A percentile compares a stretch with the other conserved stretches of the same genome.
Evolutionary conservation across 2,797 vertebrate genomes (phyloP).

Genomic region (Adrianichthys oophorus): DNA sequence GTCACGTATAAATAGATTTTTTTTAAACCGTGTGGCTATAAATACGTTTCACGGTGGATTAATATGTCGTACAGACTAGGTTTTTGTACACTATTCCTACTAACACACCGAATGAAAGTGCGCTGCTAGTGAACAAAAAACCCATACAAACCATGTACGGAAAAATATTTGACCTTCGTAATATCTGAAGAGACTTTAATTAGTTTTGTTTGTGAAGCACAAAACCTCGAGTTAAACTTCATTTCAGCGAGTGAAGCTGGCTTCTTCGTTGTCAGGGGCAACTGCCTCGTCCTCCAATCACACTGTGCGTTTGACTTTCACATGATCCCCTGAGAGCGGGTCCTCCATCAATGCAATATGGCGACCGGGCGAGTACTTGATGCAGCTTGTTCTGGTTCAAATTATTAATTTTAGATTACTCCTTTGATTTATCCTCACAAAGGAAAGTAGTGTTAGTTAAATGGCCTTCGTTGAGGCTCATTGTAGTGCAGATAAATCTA

Average conservation of each 20-base stretch:
- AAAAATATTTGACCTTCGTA: too few relatives aligned
- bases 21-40: too few relatives aligned
- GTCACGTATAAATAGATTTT: too few relatives aligned
- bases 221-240: too few relatives aligned
- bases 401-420: background rate
- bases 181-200: too few relatives aligned
- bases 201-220: too few relatives aligned
- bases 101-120: too few relatives aligned
- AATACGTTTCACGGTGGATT: too few relatives aligned
- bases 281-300: constrained; percentile 66
- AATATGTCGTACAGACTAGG: too few relatives aligned
- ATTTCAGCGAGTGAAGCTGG: constrained; percentile 5
- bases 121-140: too few relatives aligned
- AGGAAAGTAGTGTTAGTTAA: fast-evolving
- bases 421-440: background rate
- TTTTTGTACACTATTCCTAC: too few relatives aligned
- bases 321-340: constrained; percentile 29
- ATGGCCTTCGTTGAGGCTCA: constrained; percentile 44
- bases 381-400: background rate
- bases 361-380: constrained; percentile 26
- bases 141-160: too few relatives aligned
- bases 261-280: constrained; percentile 72
- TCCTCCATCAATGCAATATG: constrained; percentile 58
- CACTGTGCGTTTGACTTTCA: constrained; percentile 20
- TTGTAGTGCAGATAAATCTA: background rate